phyloP scores from a whole-genome alignment of 2,113 vertebrate species.

The Melozone crissalis region DNA sequence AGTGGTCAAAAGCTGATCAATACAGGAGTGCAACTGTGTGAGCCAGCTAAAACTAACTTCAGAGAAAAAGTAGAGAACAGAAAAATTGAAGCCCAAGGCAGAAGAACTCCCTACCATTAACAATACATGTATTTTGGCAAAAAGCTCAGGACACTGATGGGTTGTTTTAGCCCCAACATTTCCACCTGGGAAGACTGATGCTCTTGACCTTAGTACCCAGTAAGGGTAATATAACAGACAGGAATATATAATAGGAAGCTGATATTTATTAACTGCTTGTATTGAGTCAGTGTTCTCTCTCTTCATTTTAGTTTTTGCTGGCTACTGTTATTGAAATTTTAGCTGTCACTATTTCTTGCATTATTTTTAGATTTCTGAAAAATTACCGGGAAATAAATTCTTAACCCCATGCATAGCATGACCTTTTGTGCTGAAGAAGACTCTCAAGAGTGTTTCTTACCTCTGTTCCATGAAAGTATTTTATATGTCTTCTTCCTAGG shows the following conservation, averaged over 20 bases:
- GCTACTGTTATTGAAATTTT: background rate
- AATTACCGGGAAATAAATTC: background rate
- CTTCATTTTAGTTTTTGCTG: background rate
- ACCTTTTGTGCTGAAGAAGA: background rate
- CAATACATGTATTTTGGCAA: background rate
- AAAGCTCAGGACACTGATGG: background rate
- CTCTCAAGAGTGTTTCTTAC: background rate
- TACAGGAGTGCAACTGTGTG: background rate
- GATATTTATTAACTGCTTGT: background rate
- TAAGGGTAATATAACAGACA: background rate
- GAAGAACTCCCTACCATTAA: background rate
- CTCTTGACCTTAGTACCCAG: background rate
- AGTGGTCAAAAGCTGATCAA: background rate
- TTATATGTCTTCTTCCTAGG: background rate
- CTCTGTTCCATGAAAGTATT: background rate
- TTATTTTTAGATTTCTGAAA: background rate
- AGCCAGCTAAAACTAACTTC: background rate
- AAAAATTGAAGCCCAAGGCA: background rate
- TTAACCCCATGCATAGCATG: background rate
- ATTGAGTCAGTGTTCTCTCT: background rate
- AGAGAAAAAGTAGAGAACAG: background rate
- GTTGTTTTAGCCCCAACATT: rapidly evolving
- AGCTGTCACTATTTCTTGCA: background rate
- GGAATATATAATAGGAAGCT: background rate
- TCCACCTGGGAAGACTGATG: background rate